These are phyloP conservation scores for Spea multiplicata DNA, from an alignment of 2,113 vertebrate genomes.

Conservation along the genomic window DNA sequence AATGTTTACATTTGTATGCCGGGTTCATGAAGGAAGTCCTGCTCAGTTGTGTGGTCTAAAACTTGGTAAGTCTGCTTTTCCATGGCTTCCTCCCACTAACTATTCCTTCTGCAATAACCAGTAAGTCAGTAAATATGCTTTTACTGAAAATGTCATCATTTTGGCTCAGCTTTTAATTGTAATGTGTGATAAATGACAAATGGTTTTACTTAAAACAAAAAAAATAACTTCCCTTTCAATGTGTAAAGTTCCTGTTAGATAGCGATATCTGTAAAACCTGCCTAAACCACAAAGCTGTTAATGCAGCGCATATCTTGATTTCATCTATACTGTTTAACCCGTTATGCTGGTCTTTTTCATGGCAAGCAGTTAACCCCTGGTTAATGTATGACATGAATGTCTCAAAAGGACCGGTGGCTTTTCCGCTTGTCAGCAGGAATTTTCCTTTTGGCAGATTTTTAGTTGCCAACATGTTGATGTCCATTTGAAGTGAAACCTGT, in stretches of 20 bases:
- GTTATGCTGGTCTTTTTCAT: no score
- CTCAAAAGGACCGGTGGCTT: no score
- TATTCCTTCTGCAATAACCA: no score
- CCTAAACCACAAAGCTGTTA: not conserved
- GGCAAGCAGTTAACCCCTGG: no score
- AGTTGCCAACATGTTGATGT: no score
- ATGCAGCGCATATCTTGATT: no score
- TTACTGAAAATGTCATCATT: not conserved
- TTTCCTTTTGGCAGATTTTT: no score
- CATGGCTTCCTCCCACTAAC: no score
- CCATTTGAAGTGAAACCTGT: no score
- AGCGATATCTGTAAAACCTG: not conserved
- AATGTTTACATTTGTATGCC: constrained; percentile 95
- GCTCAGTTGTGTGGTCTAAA: constrained; percentile 84
- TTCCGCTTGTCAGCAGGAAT: no score
- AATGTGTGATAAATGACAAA: not conserved
- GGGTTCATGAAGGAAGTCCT: constrained; percentile 84
- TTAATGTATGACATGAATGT: no score
- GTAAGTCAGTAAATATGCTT: not conserved
- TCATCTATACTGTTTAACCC: no score
- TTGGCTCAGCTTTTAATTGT: not conserved
- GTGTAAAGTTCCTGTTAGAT: not conserved
- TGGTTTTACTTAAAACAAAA: constrained; percentile 16
- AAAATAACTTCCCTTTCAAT: not conserved
- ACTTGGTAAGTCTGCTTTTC: constrained; percentile 71